phyloP scores from a whole-genome alignment of 2,113 vertebrate genomes.

The Sinocyclocheilus anshuiensis region DNA sequence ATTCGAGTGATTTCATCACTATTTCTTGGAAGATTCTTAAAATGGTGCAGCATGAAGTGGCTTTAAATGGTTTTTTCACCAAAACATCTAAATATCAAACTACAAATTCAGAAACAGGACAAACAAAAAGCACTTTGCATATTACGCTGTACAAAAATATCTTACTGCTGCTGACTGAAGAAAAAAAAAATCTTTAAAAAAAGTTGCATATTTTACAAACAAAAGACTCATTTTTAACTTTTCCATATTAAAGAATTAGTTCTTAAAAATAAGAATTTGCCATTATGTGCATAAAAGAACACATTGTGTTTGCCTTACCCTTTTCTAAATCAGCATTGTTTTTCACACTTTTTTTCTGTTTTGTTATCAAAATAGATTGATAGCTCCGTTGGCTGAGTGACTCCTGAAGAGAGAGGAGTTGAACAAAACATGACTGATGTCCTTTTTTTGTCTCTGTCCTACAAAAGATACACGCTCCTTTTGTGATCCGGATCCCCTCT shows the following conservation, averaged over 20 bases:
- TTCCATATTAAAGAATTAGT: conserved; percentile 70
- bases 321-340: conserved; percentile 50
- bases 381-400: conserved; percentile 73
- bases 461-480: conserved; percentile 69
- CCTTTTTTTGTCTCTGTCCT: conserved; percentile 62
- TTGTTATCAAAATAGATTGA: conserved; percentile 77
- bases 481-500: conserved; percentile 71
- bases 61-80: conserved; percentile 75
- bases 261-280: conserved; percentile 71
- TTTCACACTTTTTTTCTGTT: conserved; percentile 59
- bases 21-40: conserved; percentile 43
- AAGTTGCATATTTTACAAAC: conserved; percentile 77
- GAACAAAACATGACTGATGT: conserved; percentile 61
- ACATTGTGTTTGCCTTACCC: conserved; percentile 66
- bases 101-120: conserved; percentile 57
- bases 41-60: conserved; percentile 70
- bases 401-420: conserved; percentile 68
- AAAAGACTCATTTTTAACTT: conserved; percentile 76
- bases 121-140: conserved; percentile 63
- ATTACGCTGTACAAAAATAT: conserved; percentile 73
- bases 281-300: conserved; percentile 74
- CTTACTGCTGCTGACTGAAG: conserved; percentile 70
- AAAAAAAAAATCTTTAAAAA: conserved; percentile 46
- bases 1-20: conserved; percentile 15
- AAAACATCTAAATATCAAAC: conserved; percentile 56